Evolutionary conservation across 1,140 invertebrate species (phyloP).

Genomic region (Drosophila gunungcola): DNA sequence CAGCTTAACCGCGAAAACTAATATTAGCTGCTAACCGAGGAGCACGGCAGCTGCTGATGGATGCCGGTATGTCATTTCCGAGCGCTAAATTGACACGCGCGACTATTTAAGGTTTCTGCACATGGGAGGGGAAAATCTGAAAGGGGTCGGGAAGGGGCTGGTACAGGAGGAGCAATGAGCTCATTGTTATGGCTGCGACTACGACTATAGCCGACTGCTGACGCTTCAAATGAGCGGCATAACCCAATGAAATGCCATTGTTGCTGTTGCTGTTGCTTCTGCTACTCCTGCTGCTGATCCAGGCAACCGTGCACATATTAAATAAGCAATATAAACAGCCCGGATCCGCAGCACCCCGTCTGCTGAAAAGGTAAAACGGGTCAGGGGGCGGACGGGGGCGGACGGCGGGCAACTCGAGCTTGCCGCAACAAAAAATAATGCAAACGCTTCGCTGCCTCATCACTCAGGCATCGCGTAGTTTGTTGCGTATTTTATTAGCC

Average conservation of each 20-base stretch:
- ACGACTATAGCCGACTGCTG: conserved; percentile 37
- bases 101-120: conserved; percentile 65
- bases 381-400: not conserved
- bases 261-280: conserved; percentile 45
- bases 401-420: conserved; percentile 27
- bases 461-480: conserved; percentile 78
- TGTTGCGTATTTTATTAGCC: conserved; percentile 78
- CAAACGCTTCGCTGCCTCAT: conserved; percentile 77
- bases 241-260: conserved; percentile 77
- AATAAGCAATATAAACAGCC: conserved; percentile 79
- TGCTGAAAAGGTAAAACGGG: conserved; percentile 61
- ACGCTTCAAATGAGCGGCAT: conserved; percentile 75
- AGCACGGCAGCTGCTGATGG: conserved; percentile 31
- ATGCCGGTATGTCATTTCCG: conserved; percentile 54
- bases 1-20: conserved; percentile 25
- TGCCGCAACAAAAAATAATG: conserved; percentile 81
- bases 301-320: conserved; percentile 78
- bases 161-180: conserved; percentile 52
- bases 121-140: not conserved
- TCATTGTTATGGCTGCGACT: conserved; percentile 69
- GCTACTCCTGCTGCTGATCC: conserved; percentile 42
- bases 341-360: conserved; percentile 11
- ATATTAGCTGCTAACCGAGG: conserved; percentile 15
- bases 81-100: conserved; percentile 74
- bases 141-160: not conserved